Evolutionary conservation across 2,797 vertebrate genomes (phyloP).

Genomic region (Falco berigora): DNA sequence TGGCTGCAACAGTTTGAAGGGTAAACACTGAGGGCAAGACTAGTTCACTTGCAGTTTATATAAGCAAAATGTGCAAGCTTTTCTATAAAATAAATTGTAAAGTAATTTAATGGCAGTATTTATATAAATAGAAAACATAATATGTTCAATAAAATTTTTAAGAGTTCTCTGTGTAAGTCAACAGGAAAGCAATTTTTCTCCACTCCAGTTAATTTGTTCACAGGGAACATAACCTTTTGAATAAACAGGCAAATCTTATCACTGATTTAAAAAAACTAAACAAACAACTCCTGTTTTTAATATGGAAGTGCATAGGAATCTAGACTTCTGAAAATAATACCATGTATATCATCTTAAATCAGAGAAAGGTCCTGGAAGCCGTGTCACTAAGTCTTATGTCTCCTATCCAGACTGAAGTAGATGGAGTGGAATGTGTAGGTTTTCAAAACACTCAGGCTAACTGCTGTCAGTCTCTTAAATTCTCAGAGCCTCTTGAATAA

Average conservation of each 20-base stretch:
- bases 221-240: not conserved
- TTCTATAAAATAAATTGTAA: not conserved
- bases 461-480: not conserved
- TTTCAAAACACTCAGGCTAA: not conserved
- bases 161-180: not conserved
- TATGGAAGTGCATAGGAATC: not conserved
- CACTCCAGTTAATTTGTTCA: not conserved
- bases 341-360: not conserved
- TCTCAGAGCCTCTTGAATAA: not conserved
- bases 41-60: not conserved
- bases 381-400: not conserved
- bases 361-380: not conserved
- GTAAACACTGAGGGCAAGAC: not conserved
- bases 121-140: not conserved
- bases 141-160: not conserved
- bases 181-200: conserved; percentile 20
- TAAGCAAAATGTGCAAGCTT: not conserved
- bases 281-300: not conserved
- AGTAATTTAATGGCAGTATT: not conserved
- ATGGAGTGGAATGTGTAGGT: not conserved
- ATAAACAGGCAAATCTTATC: not conserved
- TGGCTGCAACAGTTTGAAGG: not conserved
- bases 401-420: not conserved
- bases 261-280: not conserved
- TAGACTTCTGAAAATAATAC: not conserved